Evolutionary conservation across 1,140 invertebrate species (phyloP).

Genomic region (Drosophila eugracilis): DNA sequence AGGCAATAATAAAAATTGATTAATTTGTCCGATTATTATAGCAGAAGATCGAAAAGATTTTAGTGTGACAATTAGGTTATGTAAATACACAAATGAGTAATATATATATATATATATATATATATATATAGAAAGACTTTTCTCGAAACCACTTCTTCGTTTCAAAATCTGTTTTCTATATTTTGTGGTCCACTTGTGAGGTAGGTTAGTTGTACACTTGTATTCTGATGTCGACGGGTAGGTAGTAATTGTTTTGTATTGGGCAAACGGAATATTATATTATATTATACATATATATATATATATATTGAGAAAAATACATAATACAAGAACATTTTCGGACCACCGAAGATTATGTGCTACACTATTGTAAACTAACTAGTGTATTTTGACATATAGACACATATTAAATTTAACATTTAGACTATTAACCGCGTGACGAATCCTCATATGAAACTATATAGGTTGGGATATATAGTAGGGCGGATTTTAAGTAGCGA

Average conservation of each 20-base stretch:
- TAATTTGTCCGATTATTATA: not conserved
- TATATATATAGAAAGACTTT: constrained; percentile 4
- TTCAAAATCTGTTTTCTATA: not conserved
- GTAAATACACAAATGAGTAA: constrained; percentile 25
- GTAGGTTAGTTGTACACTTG: constrained; percentile 14
- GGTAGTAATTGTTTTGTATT: constrained; percentile 31
- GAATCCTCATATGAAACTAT: constrained; percentile 7
- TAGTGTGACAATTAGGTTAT: not conserved
- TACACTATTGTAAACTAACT: constrained; percentile 20
- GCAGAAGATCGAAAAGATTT: not conserved
- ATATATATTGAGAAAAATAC: no score
- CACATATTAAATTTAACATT: constrained; percentile 26
- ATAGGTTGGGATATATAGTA: constrained; percentile 3
- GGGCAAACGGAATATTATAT: constrained; percentile 9
- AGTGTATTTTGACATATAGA: constrained; percentile 34
- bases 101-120: no score
- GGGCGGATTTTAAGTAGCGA: constrained; percentile 15
- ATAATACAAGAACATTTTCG: not conserved
- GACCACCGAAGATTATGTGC: constrained; percentile 2
- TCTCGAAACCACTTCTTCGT: constrained; percentile 6
- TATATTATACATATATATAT: no score
- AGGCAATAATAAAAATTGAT: not conserved
- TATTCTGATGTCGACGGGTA: constrained; percentile 22
- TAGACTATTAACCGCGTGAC: constrained; percentile 22
- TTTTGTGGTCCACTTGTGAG: constrained; percentile 7